Conservation (phyloP, 2,888 invertebrate species). For the Cyclophora punctaria region DNA sequence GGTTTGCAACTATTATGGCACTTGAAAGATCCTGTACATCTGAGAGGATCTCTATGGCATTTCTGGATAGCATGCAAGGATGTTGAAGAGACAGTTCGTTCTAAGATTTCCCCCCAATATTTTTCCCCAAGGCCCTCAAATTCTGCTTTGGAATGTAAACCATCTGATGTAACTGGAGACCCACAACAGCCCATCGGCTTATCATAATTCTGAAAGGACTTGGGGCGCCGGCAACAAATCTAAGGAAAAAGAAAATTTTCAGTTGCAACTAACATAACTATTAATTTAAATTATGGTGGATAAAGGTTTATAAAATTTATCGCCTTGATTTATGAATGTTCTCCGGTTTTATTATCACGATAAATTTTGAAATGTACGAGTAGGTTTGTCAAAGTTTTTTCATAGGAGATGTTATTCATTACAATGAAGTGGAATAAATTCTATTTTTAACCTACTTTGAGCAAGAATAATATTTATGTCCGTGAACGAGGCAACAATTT, state of each 20-base stretch:
- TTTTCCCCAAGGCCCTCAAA: slow-evolving; percentile 81
- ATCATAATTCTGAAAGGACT: slow-evolving; percentile 56
- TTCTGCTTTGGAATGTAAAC: slow-evolving; percentile 71
- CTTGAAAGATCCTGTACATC: slow-evolving; percentile 66
- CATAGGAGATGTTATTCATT: too few species aligned
- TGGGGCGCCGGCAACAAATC: slow-evolving; percentile 62
- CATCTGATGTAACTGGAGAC: slow-evolving; percentile 65
- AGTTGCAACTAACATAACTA: too few species aligned
- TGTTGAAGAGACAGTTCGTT: slow-evolving; percentile 83
- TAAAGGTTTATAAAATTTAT: too few species aligned
- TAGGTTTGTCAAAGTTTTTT: too few species aligned
- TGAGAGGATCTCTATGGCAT: slow-evolving; percentile 59
- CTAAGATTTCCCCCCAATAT: slow-evolving; percentile 85
- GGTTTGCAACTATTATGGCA: slow-evolving; percentile 61
- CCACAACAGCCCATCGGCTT: slow-evolving; percentile 67
- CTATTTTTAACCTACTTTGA: too few species aligned
- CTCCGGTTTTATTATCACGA: neutral
- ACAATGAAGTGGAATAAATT: too few species aligned
- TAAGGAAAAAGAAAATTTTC: slow-evolving; percentile 21
- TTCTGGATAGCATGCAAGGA: slow-evolving; percentile 82
- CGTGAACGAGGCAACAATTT: too few species aligned
- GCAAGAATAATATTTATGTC: too few species aligned
- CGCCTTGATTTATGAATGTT: too few species aligned
- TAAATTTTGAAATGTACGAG: too few species aligned
- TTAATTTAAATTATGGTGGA: too few species aligned